Base-by-base conservation (phyloP, 1,140 invertebrate genomes). In the Sipha flava region DNA sequence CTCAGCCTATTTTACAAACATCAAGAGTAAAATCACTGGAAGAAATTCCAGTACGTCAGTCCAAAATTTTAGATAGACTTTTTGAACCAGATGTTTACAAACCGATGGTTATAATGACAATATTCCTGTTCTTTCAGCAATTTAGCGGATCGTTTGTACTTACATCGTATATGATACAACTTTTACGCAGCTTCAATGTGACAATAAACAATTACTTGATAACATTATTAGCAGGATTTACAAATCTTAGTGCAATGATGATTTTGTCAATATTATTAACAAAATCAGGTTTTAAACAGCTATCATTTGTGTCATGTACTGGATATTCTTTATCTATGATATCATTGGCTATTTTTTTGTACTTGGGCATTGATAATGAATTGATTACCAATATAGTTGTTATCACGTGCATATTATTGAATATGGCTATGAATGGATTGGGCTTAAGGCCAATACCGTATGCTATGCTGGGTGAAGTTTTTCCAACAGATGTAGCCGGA, bases 61-160 rank as follows among this genome's bases (percentile, higher is more conserved):
- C 84, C 0, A 18, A 81, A 0, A 82, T 84, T 26, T 26, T 87
- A 0, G 80, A 84, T 23, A 80, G 83, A 0, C 84, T 87, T 45
- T 52, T 84, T 4, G 81, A 83, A 14, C 83, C 82, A 12, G 82
- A 84, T 54, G 82, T 82, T 1, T 83, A 83, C 57, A 89, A 91
- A 59, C 92, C 92, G 0, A 87, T 93, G 18, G 29, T 87, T 0
- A 88, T 95, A 7, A 88, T 92, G 81, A 85, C 90, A 21, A 85
- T 84, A 0, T 89, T 91, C 77, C 93, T 95, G 85, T 89, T 91
- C 81, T 90, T 94, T 83, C 92, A 94, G 84, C 93, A 94, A 84
- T 89, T 93, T 59, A 90, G 90, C 2, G 93, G 93, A 1, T 89
- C 91, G 26, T 93, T 79, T 29, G 89, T 90, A 1, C 86, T 93